These are phyloP conservation scores for Resseliella maxima DNA, from an alignment of 2,888 invertebrate species.

Conservation along the genomic window DNA sequence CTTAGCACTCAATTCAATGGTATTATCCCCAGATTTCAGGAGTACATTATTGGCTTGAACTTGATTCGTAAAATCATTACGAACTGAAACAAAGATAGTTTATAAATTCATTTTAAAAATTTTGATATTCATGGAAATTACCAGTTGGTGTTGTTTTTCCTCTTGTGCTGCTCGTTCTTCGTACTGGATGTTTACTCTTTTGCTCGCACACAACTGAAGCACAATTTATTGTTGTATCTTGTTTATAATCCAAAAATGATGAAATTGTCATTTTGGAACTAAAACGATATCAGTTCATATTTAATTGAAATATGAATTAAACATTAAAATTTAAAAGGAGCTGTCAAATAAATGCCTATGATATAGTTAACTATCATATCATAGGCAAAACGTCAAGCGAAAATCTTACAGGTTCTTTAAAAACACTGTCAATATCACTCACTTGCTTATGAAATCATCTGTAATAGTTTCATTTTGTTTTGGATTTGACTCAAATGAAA, in stretches of 20 bases:
- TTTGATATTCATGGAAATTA: not conserved
- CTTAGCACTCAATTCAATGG: slow-evolving; percentile 72
- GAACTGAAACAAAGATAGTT: slow-evolving; percentile 62
- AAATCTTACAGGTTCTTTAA: too few relatives aligned
- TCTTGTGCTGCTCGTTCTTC: slow-evolving; percentile 79
- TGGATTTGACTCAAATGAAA: slow-evolving; percentile 74
- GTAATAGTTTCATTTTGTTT: slow-evolving; percentile 58
- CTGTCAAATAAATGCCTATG: too few relatives aligned
- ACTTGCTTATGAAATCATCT: slow-evolving; percentile 64
- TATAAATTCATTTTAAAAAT: not conserved
- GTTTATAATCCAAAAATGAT: slow-evolving; percentile 81
- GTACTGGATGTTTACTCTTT: slow-evolving; percentile 71
- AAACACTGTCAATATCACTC: too few relatives aligned
- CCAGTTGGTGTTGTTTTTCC: slow-evolving; percentile 75
- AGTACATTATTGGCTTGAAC: slow-evolving; percentile 70
- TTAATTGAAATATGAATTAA: slow-evolving; percentile 62
- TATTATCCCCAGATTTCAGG: slow-evolving; percentile 76
- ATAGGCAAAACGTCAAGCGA: too few relatives aligned
- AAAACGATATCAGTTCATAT: too few relatives aligned
- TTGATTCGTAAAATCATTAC: slow-evolving; percentile 75
- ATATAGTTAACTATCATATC: too few relatives aligned
- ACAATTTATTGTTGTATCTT: slow-evolving; percentile 82
- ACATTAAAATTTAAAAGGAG: too few relatives aligned
- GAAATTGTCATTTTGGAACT: slow-evolving; percentile 69
- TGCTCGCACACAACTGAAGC: slow-evolving; percentile 80